A percentile compares a stretch with the other conserved stretches of the same genome.
These are phyloP conservation scores for Spisula solida DNA, from an alignment of 2,888 invertebrate species.

Conservation along the genomic window DNA sequence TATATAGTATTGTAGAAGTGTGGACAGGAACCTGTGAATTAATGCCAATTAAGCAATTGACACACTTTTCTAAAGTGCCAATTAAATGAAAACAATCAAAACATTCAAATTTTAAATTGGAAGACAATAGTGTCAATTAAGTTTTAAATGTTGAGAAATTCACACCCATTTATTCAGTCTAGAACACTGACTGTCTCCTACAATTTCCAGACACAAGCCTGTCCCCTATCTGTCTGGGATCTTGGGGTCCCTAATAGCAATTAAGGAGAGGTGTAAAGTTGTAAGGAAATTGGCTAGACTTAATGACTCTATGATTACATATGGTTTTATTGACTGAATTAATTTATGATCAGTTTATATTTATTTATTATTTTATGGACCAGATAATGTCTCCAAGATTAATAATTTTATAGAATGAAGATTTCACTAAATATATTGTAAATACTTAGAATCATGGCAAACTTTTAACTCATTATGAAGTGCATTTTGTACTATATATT, in stretches of 20 bases:
- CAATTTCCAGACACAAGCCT: background rate
- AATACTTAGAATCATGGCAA: too few relatives aligned
- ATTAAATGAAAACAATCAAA: conserved; percentile 54
- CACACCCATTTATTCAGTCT: background rate
- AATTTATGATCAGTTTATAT: conserved; percentile 29
- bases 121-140: conserved; percentile 55
- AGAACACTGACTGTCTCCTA: background rate
- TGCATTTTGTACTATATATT: too few relatives aligned
- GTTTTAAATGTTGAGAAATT: conserved; percentile 11
- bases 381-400: too few relatives aligned
- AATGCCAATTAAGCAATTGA: conserved; percentile 15
- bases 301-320: background rate
- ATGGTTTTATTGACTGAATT: conserved; percentile 31
- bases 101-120: conserved; percentile 38
- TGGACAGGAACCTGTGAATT: background rate
- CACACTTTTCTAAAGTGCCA: conserved; percentile 45
- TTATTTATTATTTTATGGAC: too few relatives aligned
- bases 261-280: conserved; percentile 29
- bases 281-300: conserved; percentile 34
- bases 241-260: background rate
- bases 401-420: too few relatives aligned
- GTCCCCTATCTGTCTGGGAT: conserved; percentile 23
- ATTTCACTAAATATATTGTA: too few relatives aligned
- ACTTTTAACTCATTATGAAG: too few relatives aligned
- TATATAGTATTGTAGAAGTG: conserved; percentile 30